Base-by-base conservation (phyloP, 2,113 vertebrate genomes). In the Fukomys damarensis region DNA sequence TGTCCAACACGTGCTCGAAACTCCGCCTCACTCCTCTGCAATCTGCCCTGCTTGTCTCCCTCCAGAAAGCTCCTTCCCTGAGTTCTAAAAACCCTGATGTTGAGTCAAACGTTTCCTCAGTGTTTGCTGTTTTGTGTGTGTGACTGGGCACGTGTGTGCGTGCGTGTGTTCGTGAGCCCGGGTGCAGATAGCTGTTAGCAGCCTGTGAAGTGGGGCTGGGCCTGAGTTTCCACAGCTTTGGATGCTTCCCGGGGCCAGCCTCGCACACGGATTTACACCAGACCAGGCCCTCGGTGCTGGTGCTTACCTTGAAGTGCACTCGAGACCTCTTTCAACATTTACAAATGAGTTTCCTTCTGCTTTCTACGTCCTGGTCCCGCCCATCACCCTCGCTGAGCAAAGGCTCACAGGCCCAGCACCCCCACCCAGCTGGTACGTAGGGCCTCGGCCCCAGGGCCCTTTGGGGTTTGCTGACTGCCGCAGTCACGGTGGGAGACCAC, bases 401-500 rank as follows among this genome's bases (percentile, higher is more conserved):
- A 5, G 59, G 16, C 20, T 19, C 52, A 6, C 0, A 1, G 20
- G 7, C 7, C 11, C 41, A 16, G 7, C n/a, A 38, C n/a, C n/a
- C 5, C 1, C 2, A 3, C 2, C 5, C n/a, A 32, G 54, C 22
- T 17, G 38, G 20, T n/a, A 22, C 20, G 56, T 54, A 8, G 0
- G 3, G 10, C 8, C 7, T 68, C 46, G 3, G 10, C 8, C 7
- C 76, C 46, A 24, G 22, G 54, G 19, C 59, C 38, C 28, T 30
- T 13, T 85, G 38, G 56, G 10, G 13, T 43, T 11, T 17, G 38
- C 30, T 52, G 20, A 17, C 35, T 11, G 30, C 59, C 41, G 5
- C 22, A 8, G 52, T 35, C 59, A 10, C 30, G 16, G 12, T 2
- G 0, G 43, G n/a, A 8, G 5, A 7, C 0, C 0, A 32, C 1